These are phyloP conservation scores for Agelas oroides DNA, from an alignment of 37 sponge, comb jelly and placozoan genomes.

Conservation along the genomic window DNA sequence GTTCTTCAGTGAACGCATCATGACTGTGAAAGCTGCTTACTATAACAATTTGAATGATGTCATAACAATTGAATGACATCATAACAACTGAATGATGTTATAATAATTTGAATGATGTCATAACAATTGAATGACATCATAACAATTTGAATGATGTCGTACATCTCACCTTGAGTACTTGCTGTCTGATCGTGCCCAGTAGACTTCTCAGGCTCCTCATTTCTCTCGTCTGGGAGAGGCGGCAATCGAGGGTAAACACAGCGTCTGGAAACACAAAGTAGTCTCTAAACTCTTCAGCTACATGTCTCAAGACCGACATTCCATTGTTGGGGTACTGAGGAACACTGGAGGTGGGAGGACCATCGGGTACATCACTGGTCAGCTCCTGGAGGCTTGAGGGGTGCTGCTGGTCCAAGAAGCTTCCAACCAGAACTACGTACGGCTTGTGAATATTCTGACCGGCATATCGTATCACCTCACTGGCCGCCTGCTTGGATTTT, in stretches of 20 bases:
- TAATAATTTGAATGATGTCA: no score
- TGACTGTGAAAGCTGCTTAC: no score
- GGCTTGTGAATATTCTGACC: constrained; percentile 44
- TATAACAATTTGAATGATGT: no score
- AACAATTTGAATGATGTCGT: no score
- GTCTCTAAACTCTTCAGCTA: constrained; percentile 62
- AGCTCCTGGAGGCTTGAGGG: background rate
- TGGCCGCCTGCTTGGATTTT: constrained; percentile 61
- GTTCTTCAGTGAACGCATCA: no score
- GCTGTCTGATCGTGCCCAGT: constrained; percentile 38
- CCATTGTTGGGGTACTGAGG: constrained; percentile 12
- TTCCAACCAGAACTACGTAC: constrained; percentile 76
- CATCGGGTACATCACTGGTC: constrained; percentile 20
- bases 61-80: no score
- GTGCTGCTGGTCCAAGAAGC: constrained; percentile 65
- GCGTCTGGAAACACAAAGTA: constrained; percentile 55
- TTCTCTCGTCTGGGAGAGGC: constrained; percentile 62
- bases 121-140: no score
- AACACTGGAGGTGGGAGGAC: constrained; percentile 15
- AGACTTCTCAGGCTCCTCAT: constrained; percentile 50
- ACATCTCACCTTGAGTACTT: constrained; percentile 58
- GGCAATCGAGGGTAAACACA: constrained; percentile 70
- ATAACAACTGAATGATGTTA: no score
- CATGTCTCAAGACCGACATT: constrained; percentile 20
- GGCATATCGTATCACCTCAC: constrained; percentile 28